Evolutionary conservation across 2,888 invertebrate species (phyloP), one percentile per base, ranked within the genome.

Genomic region (Argyresthia albistria): DNA sequence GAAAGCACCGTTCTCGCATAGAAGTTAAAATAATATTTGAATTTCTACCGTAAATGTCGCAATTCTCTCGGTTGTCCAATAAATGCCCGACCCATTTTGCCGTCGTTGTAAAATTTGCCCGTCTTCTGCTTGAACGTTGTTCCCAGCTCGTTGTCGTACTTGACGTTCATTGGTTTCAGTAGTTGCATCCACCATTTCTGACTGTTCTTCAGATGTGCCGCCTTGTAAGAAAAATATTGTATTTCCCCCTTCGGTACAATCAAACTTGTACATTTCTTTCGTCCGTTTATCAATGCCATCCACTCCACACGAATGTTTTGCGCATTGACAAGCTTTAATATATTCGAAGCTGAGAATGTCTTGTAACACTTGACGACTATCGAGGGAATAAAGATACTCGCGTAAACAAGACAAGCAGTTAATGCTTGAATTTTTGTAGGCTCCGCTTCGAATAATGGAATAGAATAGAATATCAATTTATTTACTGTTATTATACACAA

Each of bases 341-440:
- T 46, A 50, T 52, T 46, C 51, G 8, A 25, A 39, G 35, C 45
- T 11, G 51, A 55, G 42, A 52, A 53, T 46, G 46, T 56, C 53
- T 8, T 59, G 58, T 54, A 59, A 1, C 1, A 57, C 48, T 59
- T 60, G 61, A 59, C 59, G 57, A 61, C 59, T 57, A 59, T 59
- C 46, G 58, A 56, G 57, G 59, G 59, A 58, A 59, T 60, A 59
- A 62, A 63, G 56, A 58, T 60, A 60, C 58, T 60, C 48, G 58
- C 60, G 58, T 51, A 60, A 0, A 58, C 58, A 60, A 60, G 58
- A 47, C 47, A 61, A 46, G 37, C 56, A 57, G 53, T 54, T 56
- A 58, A 57, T 25, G 25, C 35, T 15, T 46, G 39, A 43, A 36
- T 25, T 53, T 15, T 48, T 48, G 49, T 53, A 53, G 53, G 53